Base-by-base conservation (phyloP, 2,113 vertebrate genomes). In the Pygoscelis adeliae region DNA sequence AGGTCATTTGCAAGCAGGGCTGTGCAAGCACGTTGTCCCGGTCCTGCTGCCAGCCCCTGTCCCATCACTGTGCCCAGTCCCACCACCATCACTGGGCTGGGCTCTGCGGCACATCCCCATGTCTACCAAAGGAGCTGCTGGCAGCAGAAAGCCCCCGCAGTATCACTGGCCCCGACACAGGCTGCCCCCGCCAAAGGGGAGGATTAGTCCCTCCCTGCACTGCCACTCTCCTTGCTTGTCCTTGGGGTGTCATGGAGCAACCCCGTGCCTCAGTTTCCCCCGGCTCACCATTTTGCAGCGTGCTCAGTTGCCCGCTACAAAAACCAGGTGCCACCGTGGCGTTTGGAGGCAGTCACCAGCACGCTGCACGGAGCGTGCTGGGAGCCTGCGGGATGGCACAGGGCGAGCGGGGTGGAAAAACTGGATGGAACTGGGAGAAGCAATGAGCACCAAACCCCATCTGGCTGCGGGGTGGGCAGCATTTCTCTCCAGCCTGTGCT, bases 101-200 rank as follows among this genome's bases (percentile, higher is more conserved):
- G 22, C 30, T 42, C n/a, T 59, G 55, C 5, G 9, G 23, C 13
- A 15, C 13, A 65, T 46, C 21, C 21, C 34, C 16, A 5, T 36
- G 34, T 22, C 70, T 36, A 42, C 21, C 15, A 19, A 44, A 52
- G 32, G 67, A 11, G 59, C 34, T 55, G 34, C 40, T 59, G 17
- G 56, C 69, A 84, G 52, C 46, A 62, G 36, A 72, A 44, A 66
- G 20, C 2, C 5, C 12, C n/a, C 6, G 3, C 44, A 36, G 5
- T 21, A 23, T 19, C 65, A 8, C 32, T 21, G 40, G 3, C 15
- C 36, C 14, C 1, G 1, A 1, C 15, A 4, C 0, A 0, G 17
- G 27, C 25, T 46, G 11, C 13, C 32, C 4, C 34, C 1, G 0
- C 2, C 0, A 0, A 74, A 8, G 13, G 9, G 20, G 7, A 36